A percentile compares a stretch with the other conserved stretches of the same genome.
phyloP scores from a whole-genome alignment of 2,797 vertebrate genomes.

The Sebastes kiyomatsui region DNA sequence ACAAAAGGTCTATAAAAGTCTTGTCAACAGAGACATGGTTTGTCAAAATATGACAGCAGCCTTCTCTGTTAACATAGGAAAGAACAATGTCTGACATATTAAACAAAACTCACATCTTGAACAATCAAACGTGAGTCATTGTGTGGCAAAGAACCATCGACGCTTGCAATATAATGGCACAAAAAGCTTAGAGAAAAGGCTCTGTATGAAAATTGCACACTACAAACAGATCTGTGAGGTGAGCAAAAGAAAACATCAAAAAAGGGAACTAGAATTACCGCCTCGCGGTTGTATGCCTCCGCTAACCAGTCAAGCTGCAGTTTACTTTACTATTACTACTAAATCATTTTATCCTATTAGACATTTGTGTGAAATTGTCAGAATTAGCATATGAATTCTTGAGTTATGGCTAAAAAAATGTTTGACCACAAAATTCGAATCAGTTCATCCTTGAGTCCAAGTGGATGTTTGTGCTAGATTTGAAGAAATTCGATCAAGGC shows the following conservation, averaged over 20 bases:
- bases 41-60: slow-evolving; percentile 1
- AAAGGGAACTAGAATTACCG: background rate
- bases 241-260: background rate
- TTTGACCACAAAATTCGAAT: too few species aligned
- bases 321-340: too few species aligned
- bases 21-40: background rate
- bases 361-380: too few species aligned
- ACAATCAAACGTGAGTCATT: background rate
- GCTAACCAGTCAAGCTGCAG: too few species aligned
- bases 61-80: background rate
- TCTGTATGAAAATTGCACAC: background rate
- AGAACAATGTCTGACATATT: background rate
- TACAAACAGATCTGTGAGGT: background rate
- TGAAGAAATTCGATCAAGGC: too few species aligned
- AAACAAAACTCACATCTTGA: background rate
- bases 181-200: background rate
- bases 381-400: too few species aligned
- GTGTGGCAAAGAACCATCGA: background rate
- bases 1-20: background rate
- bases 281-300: too few species aligned
- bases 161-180: background rate
- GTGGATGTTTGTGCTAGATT: too few species aligned
- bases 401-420: too few species aligned
- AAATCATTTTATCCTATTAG: too few species aligned
- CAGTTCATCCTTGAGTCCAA: too few species aligned